These are phyloP conservation scores for Prunella fulvescens DNA, from an alignment of 2,113 vertebrate genomes.

Conservation along the genomic window DNA sequence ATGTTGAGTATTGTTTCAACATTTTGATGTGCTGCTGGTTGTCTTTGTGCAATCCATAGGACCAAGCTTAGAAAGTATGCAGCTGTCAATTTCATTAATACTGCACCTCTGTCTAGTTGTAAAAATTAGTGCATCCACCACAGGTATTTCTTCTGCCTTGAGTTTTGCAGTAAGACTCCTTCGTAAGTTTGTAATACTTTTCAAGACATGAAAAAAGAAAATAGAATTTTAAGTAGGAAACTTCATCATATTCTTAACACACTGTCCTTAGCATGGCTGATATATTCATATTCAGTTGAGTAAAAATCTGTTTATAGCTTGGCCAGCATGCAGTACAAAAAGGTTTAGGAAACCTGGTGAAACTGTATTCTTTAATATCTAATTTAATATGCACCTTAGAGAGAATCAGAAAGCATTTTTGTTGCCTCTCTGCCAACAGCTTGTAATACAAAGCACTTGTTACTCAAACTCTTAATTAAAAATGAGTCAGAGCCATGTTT, in stretches of 20 bases:
- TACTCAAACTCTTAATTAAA: slow-evolving; percentile 43
- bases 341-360: background rate
- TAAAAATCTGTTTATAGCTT: slow-evolving; percentile 4
- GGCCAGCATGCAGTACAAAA: background rate
- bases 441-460: slow-evolving; percentile 21
- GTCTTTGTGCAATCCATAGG: background rate
- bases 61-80: background rate
- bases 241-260: background rate
- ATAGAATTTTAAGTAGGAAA: background rate
- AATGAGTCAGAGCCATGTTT: slow-evolving; percentile 9
- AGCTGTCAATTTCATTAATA: background rate
- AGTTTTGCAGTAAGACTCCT: background rate
- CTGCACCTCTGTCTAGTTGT: background rate
- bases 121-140: background rate
- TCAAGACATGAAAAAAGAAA: background rate
- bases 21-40: background rate
- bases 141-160: background rate
- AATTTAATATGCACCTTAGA: background rate
- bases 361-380: background rate
- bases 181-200: background rate
- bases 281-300: background rate
- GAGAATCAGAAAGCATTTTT: background rate
- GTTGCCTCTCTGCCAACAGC: background rate
- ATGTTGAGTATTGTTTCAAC: background rate
- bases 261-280: background rate